Base-by-base conservation (phyloP, 2,797 vertebrate genomes). In the Simalia tracyae region DNA sequence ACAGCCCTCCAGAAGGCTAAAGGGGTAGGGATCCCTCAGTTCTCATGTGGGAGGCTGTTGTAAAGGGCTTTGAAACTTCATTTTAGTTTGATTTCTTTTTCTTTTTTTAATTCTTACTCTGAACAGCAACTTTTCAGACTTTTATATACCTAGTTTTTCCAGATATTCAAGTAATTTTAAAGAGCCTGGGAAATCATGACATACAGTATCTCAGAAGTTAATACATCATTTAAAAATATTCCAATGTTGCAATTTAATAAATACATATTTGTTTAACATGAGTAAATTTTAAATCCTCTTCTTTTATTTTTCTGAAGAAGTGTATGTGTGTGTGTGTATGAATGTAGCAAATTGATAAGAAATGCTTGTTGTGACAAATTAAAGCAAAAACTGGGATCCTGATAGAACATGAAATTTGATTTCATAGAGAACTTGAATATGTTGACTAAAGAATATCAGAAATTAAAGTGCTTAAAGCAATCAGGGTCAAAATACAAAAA, bases 81-180 rank as follows among this genome's bases (percentile, higher is more conserved):
- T 8, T 94, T 94, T 91, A 90, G 63, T 26, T 89, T 90, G 56
- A 90, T 88, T 66, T 28, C 42, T 42, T 42, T 42, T 3, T 42
- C 36, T 92, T 56, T 46, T 81, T 54, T n/a, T 8, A 17, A 15
- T 1, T 26, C 10, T 93, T 94, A 89, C 93, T 0, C 9, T 93
- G 28, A 54, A 81, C 24, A 9, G 66, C 54, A 94, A 54, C 86
- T 92, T 72, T 93, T 91, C 26, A 90, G 93, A 93, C 92, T 89
- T 94, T n/a, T 92, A 91, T 17, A 95, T 95, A 93, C 87, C 76
- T 81, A 91, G 91, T 92, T 66, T 85, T 81, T 94, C 93, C 95
- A 96, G 94, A 93, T 96, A 95, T 96, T 97, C 92, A 95, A 72
- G 64, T 95, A 90, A 88, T 92, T 95, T 7, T 95, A 95, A 96